Evolutionary conservation across 2,797 vertebrate species (phyloP).

Genomic region (Crax fasciolata): DNA sequence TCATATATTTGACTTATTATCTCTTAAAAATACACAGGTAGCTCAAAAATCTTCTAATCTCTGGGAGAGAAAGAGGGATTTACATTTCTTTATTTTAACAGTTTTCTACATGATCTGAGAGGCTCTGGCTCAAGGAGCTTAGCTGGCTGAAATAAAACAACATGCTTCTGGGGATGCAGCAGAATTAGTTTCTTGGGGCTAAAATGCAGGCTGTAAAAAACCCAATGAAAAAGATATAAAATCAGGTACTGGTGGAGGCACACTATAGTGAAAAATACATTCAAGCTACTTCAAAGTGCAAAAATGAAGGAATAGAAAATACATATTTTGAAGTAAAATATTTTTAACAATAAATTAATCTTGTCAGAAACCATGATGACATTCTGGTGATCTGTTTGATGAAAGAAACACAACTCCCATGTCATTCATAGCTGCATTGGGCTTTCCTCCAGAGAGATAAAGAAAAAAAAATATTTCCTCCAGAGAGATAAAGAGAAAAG

Average conservation of each 20-base stretch:
- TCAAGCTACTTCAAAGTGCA: background rate
- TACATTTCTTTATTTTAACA: background rate
- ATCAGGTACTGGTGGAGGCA: background rate
- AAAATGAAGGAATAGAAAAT: background rate
- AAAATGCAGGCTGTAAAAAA: background rate
- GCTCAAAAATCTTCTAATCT: background rate
- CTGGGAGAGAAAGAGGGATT: background rate
- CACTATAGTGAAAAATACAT: background rate
- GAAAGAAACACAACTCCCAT: background rate
- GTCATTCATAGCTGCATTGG: constrained; percentile 44
- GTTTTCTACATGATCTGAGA: background rate
- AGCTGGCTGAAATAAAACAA: constrained; percentile 7
- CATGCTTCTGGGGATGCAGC: background rate
- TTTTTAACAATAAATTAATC: background rate
- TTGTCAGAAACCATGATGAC: background rate
- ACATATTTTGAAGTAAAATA: background rate
- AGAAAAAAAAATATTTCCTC: background rate
- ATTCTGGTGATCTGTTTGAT: background rate
- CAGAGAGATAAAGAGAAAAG: background rate
- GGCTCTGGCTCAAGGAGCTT: background rate
- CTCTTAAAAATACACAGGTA: background rate
- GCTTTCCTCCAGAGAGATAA: constrained; percentile 11
- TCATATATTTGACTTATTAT: background rate
- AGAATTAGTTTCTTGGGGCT: background rate
- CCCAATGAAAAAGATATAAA: background rate